Evolutionary conservation across 2,113 vertebrate genomes (phyloP).

Genomic region (Beaufortia kweichowensis): DNA sequence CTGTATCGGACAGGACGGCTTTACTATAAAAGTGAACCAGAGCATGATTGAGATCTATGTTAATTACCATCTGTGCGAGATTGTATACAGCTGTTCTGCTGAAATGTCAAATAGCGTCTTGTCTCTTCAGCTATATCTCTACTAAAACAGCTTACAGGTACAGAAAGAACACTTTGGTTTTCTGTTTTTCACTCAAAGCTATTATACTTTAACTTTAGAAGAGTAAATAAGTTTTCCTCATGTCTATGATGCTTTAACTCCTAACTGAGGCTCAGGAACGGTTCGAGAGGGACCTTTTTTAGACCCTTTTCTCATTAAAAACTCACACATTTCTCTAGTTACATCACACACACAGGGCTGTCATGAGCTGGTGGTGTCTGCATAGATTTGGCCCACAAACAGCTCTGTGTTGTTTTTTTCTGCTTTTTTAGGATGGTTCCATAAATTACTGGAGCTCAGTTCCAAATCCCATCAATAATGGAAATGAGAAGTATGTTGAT

Average conservation of each 20-base stretch:
- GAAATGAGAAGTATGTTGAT: conserved; percentile 24
- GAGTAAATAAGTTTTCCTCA: neutral
- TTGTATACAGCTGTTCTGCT: conserved; percentile 6
- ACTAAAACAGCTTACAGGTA: neutral
- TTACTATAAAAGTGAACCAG: conserved; percentile 9
- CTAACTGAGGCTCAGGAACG: neutral
- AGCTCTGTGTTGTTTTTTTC: conserved; percentile 34
- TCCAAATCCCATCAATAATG: conserved; percentile 39
- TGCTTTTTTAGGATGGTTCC: conserved; percentile 32
- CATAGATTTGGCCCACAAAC: conserved; percentile 29
- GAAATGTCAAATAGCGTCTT: conserved; percentile 9
- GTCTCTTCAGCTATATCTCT: neutral
- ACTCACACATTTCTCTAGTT: conserved; percentile 10
- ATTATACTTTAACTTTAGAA: too few species aligned
- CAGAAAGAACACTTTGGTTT: neutral
- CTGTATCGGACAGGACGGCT: conserved; percentile 8
- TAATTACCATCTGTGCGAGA: neutral
- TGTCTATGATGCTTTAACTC: neutral
- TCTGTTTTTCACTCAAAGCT: too few species aligned
- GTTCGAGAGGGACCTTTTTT: conserved; percentile 7
- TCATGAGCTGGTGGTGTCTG: conserved; percentile 8
- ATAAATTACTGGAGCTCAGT: conserved; percentile 17
- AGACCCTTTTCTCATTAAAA: conserved; percentile 17
- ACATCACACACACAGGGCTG: conserved; percentile 19
- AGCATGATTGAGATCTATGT: conserved; percentile 18